Evolutionary conservation across 2,888 invertebrate genomes (phyloP), one percentile per base, ranked within the genome.

Genomic region (Lithophane semibrunnea): DNA sequence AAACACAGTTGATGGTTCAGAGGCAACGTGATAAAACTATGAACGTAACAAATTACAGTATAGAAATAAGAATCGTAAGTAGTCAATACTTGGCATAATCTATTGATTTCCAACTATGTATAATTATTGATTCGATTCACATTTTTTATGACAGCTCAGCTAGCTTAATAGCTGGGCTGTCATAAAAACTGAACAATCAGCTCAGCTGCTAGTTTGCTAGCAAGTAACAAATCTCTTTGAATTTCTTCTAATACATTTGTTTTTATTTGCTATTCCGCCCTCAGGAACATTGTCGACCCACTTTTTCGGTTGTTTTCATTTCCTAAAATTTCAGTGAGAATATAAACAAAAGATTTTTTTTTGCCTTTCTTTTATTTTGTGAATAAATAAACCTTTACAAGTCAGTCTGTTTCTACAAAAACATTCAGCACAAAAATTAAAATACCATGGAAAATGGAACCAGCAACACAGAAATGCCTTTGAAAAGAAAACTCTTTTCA

Each of bases 321-420:
- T 64, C 37, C 58, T 82, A 65, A 82, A 68, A 80, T 69, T 68
- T 68, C 83, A 69, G 64, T 37, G 52, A 18, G 44, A 77, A 82
- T 64, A 75, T 54, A 29, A 65, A 82, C 58, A 37, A 54, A 65
- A 47, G 64, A 42, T 8, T 24, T 37, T 82, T 76, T 13, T 54
- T 47, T 79, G 52, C 21, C 49, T 76, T 68, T 68, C 52, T 75
- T 49, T 67, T 18, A 82, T 68, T 79, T 68, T 58, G 37, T 29
- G 44, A 76, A 76, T 79, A 79, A 76, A 75, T 68, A n/a, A 79
- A 63, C 56, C 61, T 72, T 79, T 42, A 44, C 76, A 63, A 76
- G 44, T 52, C 66, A 56, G 56, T 42, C 37, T 65, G 37, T 54
- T 68, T 54, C 21, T 37, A 75, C 44, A 65, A 66, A 60, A 81